Evolutionary conservation across 2,113 vertebrate genomes (phyloP).

Genomic region (Ceyx margarethae): DNA sequence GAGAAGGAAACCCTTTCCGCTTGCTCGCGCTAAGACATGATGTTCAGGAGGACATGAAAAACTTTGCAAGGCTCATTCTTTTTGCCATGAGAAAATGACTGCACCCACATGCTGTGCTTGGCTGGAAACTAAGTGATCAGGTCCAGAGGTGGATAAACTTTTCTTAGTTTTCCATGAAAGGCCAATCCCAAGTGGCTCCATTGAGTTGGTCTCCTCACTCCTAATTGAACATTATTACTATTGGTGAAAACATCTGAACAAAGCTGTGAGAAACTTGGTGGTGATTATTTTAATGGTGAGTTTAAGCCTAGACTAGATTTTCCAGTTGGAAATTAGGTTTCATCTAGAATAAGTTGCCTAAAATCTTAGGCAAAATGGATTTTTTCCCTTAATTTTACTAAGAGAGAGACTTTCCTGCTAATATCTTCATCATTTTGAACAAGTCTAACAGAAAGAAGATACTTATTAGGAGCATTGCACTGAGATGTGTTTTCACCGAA

Average conservation of each 20-base stretch:
- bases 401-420: neutral
- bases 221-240: neutral
- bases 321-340: neutral
- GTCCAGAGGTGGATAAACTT: neutral
- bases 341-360: neutral
- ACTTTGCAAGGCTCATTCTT: neutral
- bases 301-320: neutral
- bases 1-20: neutral
- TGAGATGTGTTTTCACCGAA: neutral
- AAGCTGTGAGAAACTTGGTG: neutral
- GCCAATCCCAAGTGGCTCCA: neutral
- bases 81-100: neutral
- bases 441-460: neutral
- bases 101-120: too few relatives aligned
- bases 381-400: neutral
- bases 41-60: neutral
- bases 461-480: neutral
- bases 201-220: rapidly evolving
- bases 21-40: rapidly evolving
- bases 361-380: neutral
- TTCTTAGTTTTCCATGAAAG: neutral
- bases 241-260: neutral
- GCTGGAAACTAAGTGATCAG: neutral
- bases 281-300: neutral
- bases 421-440: neutral